phyloP scores from a whole-genome alignment of 2,797 vertebrate genomes.

The Erpetoichthys calabaricus region DNA sequence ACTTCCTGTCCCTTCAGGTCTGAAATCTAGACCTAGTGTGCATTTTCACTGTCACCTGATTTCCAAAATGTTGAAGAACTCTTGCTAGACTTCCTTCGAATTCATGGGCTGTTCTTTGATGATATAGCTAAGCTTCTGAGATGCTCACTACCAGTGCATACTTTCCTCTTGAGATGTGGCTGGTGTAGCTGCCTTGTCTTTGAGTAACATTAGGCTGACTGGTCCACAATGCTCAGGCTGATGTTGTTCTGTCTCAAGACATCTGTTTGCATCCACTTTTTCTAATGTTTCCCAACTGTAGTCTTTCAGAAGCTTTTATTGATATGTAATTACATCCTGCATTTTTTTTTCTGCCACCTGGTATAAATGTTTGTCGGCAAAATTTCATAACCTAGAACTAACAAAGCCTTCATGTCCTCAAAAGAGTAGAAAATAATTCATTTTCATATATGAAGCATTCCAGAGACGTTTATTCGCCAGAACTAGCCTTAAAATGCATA shows the following conservation, averaged over 20 bases:
- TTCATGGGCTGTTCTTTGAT: constrained; percentile 67
- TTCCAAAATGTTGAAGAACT: constrained; percentile 65
- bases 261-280: constrained; percentile 80
- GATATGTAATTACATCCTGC: constrained; percentile 23
- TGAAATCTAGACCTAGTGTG: constrained; percentile 73
- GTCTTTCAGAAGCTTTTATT: constrained; percentile 32
- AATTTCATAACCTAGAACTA: constrained; percentile 27
- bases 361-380: constrained; percentile 19
- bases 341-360: constrained; percentile 30
- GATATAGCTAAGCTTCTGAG: constrained; percentile 84
- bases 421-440: constrained; percentile 13
- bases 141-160: constrained; percentile 86
- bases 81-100: constrained; percentile 82
- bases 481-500: constrained; percentile 31
- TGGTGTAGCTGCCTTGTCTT: constrained; percentile 81
- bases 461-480: constrained; percentile 18
- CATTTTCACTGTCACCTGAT: constrained; percentile 61
- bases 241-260: constrained; percentile 84
- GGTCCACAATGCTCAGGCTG: constrained; percentile 86
- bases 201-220: constrained; percentile 63
- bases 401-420: constrained; percentile 27
- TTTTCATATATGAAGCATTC: constrained; percentile 12
- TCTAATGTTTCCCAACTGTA: constrained; percentile 55
- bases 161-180: constrained; percentile 78
- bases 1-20: constrained; percentile 85